These are phyloP conservation scores for Boulengerochromis microlepis DNA, from an alignment of 2,113 vertebrate species.

Conservation along the genomic window DNA sequence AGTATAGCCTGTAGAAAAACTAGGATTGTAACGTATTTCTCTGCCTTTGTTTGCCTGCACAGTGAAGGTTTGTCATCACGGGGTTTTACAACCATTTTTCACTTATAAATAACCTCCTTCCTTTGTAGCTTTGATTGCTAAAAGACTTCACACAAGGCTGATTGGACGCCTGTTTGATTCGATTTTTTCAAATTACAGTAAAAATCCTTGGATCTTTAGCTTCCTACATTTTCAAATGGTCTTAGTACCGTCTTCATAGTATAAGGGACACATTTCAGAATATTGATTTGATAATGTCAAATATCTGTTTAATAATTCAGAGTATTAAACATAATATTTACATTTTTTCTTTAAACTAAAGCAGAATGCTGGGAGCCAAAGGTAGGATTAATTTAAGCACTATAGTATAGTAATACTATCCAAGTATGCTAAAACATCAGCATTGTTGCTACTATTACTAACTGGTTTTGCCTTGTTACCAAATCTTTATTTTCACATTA, in stretches of 20 bases:
- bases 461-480: background rate
- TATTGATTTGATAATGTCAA: background rate
- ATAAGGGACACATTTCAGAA: background rate
- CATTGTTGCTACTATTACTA: background rate
- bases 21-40: background rate
- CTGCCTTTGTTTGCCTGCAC: background rate
- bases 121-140: background rate
- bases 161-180: background rate
- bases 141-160: background rate
- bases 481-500: background rate
- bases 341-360: fast-evolving
- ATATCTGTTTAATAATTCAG: background rate
- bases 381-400: background rate
- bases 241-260: background rate
- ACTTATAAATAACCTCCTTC: background rate
- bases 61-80: background rate
- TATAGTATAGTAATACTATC: background rate
- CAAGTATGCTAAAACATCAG: background rate
- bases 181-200: background rate
- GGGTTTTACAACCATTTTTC: background rate
- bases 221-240: background rate
- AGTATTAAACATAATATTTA: background rate
- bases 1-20: background rate
- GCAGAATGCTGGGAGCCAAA: background rate
- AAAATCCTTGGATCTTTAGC: background rate